phyloP scores from a whole-genome alignment of 2,113 vertebrate genomes.

The Aptenodytes forsteri region DNA sequence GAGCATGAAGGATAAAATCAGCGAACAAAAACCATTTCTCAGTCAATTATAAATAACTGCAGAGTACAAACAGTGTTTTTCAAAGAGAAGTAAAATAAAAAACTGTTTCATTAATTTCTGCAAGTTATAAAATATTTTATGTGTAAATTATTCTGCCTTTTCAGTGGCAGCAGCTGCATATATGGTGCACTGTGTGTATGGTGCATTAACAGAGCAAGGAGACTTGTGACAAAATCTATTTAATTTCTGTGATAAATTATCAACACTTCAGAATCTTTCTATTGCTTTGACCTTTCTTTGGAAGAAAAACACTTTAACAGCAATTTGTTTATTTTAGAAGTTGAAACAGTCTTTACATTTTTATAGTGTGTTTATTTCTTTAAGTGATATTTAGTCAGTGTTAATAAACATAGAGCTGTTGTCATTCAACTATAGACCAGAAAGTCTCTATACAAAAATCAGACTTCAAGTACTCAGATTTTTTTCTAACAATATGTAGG shows the following conservation, averaged over 20 bases:
- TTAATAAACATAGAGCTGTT: not conserved
- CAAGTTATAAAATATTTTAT: not conserved
- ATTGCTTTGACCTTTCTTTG: constrained; percentile 12
- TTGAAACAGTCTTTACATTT: not conserved
- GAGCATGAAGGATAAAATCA: not conserved
- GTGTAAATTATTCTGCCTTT: constrained; percentile 11
- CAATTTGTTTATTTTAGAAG: constrained; percentile 3
- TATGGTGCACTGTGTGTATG: not conserved
- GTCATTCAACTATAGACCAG: not conserved
- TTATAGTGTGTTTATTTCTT: not conserved
- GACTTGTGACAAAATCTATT: not conserved
- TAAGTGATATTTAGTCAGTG: not conserved
- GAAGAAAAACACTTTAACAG: not conserved
- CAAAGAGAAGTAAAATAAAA: not conserved
- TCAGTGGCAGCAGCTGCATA: not conserved
- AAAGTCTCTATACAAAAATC: not conserved
- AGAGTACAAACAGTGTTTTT: not conserved
- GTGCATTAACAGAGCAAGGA: not conserved
- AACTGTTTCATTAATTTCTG: not conserved
- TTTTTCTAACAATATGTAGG: not conserved
- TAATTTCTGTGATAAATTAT: constrained; percentile 15
- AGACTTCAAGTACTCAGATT: not conserved
- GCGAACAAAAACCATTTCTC: not conserved
- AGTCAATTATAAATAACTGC: not conserved
- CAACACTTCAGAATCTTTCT: constrained; percentile 7